Evolutionary conservation across 1,140 invertebrate genomes (phyloP).

Genomic region (Heliconius eleuchia): DNA sequence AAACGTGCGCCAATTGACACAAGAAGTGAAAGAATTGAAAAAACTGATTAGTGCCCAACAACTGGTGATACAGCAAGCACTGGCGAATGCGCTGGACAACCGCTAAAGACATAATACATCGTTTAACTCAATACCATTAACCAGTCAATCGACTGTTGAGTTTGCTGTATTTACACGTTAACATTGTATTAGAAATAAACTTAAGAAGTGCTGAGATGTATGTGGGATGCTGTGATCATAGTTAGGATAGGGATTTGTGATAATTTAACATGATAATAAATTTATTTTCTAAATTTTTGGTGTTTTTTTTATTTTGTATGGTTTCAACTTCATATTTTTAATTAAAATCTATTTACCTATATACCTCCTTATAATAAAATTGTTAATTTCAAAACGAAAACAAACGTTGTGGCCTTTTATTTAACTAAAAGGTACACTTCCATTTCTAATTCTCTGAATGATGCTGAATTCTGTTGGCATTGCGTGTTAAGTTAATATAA

Average conservation of each 20-base stretch:
- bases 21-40: slow-evolving; percentile 86
- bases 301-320: neutral
- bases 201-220: neutral
- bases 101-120: slow-evolving; percentile 75
- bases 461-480: too few relatives aligned
- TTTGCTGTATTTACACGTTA: slow-evolving; percentile 59
- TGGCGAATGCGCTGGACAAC: slow-evolving; percentile 67
- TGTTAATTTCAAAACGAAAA: too few relatives aligned
- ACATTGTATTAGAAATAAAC: slow-evolving; percentile 38
- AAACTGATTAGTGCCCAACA: slow-evolving; percentile 80
- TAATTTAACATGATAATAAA: slow-evolving; percentile 11
- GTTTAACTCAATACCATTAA: slow-evolving; percentile 67
- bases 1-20: slow-evolving; percentile 78
- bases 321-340: too few relatives aligned
- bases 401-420: too few relatives aligned
- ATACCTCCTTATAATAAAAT: too few relatives aligned
- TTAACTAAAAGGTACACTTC: too few relatives aligned
- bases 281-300: neutral
- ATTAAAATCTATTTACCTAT: too few relatives aligned
- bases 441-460: too few relatives aligned
- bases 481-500: too few relatives aligned
- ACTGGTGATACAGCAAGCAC: slow-evolving; percentile 74
- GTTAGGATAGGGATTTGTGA: neutral
- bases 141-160: slow-evolving; percentile 70
- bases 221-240: slow-evolving; percentile 2